Conservation (phyloP, 2,797 vertebrate genomes). For the Crocodylus rhombifer region DNA sequence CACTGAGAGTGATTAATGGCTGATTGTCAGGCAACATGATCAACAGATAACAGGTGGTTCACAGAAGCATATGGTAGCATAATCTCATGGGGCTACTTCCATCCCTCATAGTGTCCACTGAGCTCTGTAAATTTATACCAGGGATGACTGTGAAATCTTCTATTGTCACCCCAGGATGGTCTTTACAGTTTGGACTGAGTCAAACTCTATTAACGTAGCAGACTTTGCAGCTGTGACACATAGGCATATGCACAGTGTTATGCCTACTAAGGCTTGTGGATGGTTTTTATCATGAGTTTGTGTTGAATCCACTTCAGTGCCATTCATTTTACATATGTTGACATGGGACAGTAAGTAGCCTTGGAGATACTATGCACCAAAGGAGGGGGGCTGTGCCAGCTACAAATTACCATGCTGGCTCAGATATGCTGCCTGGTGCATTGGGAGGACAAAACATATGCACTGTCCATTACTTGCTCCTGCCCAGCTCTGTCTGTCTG, state of each 20-base stretch:
- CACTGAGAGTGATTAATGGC: neutral
- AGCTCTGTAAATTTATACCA: neutral
- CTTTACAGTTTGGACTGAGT: accelerated
- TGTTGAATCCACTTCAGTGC: neutral
- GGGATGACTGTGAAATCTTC: neutral
- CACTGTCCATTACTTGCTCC: accelerated
- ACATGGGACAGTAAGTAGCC: neutral
- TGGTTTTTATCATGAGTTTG: neutral
- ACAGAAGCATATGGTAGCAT: neutral
- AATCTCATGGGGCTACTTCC: accelerated
- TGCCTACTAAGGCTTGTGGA: neutral
- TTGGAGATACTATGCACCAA: neutral
- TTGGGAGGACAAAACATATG: neutral
- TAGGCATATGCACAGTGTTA: neutral
- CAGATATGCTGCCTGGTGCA: accelerated
- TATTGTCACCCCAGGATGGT: accelerated
- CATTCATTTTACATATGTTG: neutral
- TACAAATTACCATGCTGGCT: neutral
- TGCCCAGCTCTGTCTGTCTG: neutral
- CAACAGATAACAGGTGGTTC: neutral
- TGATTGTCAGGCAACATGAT: accelerated
- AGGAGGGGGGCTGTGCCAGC: accelerated
- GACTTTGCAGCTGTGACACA: neutral
- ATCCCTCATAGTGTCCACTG: neutral
- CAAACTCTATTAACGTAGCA: neutral